These are phyloP conservation scores for Acleris sparsana DNA, from an alignment of 2,888 invertebrate species.

Conservation along the genomic window DNA sequence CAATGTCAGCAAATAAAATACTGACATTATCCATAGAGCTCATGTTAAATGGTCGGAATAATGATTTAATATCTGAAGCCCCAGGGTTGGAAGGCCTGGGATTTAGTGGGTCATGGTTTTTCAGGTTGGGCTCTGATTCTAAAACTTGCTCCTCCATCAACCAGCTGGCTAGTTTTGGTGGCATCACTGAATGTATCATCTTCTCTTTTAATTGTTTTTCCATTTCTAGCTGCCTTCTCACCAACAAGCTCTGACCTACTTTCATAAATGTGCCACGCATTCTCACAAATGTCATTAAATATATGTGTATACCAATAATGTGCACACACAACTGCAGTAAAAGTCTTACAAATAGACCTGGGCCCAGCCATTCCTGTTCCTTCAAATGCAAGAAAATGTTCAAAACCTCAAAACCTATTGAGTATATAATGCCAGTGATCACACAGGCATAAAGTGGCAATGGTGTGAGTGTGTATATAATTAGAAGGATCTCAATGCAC, in stretches of 20 bases:
- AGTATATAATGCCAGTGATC: conserved; percentile 90
- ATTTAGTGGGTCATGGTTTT: conserved; percentile 68
- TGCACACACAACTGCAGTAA: conserved; percentile 95
- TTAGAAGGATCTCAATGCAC: conserved; percentile 93
- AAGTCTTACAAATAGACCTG: conserved; percentile 87
- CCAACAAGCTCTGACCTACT: conserved; percentile 95
- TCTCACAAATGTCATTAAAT: conserved; percentile 95
- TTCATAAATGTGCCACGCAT: conserved; percentile 98
- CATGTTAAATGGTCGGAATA: conserved; percentile 98
- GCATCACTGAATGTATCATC: conserved; percentile 99
- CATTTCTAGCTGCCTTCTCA: conserved; percentile 94
- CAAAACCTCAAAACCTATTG: conserved; percentile 92
- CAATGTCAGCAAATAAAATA: conserved; percentile 98
- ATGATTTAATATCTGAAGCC: conserved; percentile 88
- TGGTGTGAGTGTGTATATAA: conserved; percentile 97
- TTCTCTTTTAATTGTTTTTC: conserved; percentile 97
- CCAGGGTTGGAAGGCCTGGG: conserved; percentile 81
- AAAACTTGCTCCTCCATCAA: conserved; percentile 89
- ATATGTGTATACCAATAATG: conserved; percentile 95
- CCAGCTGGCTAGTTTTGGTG: conserved; percentile 95
- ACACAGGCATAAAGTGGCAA: conserved; percentile 94
- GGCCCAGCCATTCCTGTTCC: conserved; percentile 79
- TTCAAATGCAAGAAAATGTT: conserved; percentile 80
- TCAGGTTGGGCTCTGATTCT: conserved; percentile 82
- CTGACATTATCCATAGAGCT: conserved; percentile 97